Percentiles rank a stretch among this genome's conserved stretches.
Conservation (phyloP, 2,888 invertebrate genomes). For the Cheilosia variabilis region DNA sequence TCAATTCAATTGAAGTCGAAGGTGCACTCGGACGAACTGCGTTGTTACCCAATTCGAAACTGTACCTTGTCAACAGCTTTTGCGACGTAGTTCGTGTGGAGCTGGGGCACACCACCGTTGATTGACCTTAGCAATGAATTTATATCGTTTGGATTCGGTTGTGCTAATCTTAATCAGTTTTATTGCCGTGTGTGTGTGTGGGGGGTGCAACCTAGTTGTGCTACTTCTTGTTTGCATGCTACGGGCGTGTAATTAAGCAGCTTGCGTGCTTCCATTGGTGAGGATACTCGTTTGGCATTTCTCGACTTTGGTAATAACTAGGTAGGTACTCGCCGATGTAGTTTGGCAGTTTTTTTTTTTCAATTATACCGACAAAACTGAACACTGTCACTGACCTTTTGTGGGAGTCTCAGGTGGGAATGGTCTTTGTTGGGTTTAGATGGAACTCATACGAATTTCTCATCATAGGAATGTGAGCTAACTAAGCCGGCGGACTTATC, state of each 20-base stretch:
- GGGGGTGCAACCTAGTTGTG: conserved; percentile 26
- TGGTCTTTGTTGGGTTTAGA: not conserved
- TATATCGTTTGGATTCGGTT: conserved; percentile 44
- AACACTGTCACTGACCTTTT: conserved; percentile 56
- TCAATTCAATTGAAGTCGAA: conserved; percentile 71
- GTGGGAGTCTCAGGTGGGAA: conserved; percentile 8
- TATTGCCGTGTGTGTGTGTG: conserved; percentile 36
- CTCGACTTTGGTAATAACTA: conserved; percentile 13
- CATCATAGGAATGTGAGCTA: not conserved
- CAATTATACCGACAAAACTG: conserved; percentile 18
- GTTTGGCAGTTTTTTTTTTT: conserved; percentile 35
- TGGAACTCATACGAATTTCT: too few species aligned
- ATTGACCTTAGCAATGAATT: conserved; percentile 73
- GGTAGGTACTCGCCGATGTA: conserved; percentile 8
- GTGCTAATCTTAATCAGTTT: conserved; percentile 64
- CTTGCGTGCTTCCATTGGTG: conserved; percentile 61
- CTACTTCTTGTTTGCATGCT: conserved; percentile 68
- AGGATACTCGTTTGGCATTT: conserved; percentile 62
- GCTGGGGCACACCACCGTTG: not conserved
- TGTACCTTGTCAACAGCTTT: conserved; percentile 29
- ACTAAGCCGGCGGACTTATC: not conserved
- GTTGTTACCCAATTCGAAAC: conserved; percentile 33
- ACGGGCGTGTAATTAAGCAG: conserved; percentile 58
- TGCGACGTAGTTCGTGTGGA: conserved; percentile 5
- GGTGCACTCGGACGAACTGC: conserved; percentile 35